Percentiles rank a stretch among this genome's conserved stretches.
phyloP scores from a whole-genome alignment of 2,888 invertebrate species.

The Flexamia atlantica region DNA sequence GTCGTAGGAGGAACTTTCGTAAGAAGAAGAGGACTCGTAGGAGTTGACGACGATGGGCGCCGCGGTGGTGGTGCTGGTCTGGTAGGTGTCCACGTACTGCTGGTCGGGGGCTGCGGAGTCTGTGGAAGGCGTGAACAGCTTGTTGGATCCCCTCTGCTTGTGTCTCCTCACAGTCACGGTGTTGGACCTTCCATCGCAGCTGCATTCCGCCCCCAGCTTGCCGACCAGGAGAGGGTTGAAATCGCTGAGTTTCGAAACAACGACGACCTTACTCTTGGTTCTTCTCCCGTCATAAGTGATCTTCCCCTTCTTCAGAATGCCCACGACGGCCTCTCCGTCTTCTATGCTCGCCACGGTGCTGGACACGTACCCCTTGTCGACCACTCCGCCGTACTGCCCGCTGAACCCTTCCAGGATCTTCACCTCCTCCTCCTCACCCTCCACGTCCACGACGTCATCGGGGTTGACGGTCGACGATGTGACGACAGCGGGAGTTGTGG shows the following conservation, averaged over 20 bases:
- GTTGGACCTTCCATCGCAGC: slow-evolving; percentile 79
- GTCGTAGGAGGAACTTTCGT: slow-evolving; percentile 48
- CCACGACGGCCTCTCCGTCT: slow-evolving; percentile 69
- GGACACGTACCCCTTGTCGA: slow-evolving; percentile 65
- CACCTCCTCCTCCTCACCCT: slow-evolving; percentile 66
- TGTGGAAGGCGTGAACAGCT: slow-evolving; percentile 69
- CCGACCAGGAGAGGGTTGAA: slow-evolving; percentile 84
- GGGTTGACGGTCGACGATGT: slow-evolving; percentile 33
- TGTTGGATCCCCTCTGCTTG: slow-evolving; percentile 72
- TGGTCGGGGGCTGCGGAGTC: slow-evolving; percentile 66
- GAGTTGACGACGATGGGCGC: slow-evolving; percentile 54
- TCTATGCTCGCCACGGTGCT: slow-evolving; percentile 69
- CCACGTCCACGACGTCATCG: slow-evolving; percentile 67
- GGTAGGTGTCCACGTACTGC: slow-evolving; percentile 60
- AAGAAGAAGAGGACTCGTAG: slow-evolving; percentile 53
- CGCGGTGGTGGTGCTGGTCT: slow-evolving; percentile 63
- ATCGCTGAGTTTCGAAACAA: slow-evolving; percentile 79
- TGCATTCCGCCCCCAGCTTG: slow-evolving; percentile 86
- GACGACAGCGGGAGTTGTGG: slow-evolving; percentile 53
- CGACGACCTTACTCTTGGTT: slow-evolving; percentile 70
- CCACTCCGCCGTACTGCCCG: slow-evolving; percentile 68
- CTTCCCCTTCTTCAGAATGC: slow-evolving; percentile 68
- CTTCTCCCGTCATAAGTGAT: slow-evolving; percentile 66
- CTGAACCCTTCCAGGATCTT: slow-evolving; percentile 66
- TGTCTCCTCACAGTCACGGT: slow-evolving; percentile 76